Conservation (phyloP, 1,140 invertebrate genomes). For the Papilio polyxenes region DNA sequence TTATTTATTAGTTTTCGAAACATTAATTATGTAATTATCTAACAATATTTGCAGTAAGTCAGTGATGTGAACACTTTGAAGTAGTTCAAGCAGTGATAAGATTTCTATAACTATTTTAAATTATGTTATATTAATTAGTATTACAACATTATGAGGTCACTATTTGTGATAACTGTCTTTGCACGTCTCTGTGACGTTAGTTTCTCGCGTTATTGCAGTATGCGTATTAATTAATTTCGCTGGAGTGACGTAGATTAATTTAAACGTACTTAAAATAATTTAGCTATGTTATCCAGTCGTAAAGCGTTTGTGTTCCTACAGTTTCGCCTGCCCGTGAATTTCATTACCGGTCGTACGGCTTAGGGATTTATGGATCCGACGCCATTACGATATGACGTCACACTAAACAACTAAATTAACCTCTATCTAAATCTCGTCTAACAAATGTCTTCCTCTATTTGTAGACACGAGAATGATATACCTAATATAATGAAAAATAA, state of each 20-base stretch:
- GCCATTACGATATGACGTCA: not conserved
- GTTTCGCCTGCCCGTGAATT: conserved; percentile 3
- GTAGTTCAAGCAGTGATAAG: too few relatives aligned
- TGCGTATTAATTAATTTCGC: too few relatives aligned
- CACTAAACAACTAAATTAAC: conserved; percentile 19
- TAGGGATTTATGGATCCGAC: conserved; percentile 17
- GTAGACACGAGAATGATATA: not conserved
- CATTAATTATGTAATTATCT: too few relatives aligned
- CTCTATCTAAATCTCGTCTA: not conserved
- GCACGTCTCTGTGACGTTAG: too few relatives aligned
- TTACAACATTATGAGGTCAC: too few relatives aligned
- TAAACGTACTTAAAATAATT: not conserved
- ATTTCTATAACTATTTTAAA: too few relatives aligned
- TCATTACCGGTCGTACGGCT: not conserved
- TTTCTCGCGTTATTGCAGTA: too few relatives aligned
- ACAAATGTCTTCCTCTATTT: conserved; percentile 12
- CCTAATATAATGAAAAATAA: not conserved
- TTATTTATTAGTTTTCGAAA: not conserved
- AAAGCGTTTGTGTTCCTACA: not conserved
- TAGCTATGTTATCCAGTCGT: not conserved
- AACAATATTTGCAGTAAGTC: too few relatives aligned
- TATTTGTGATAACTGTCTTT: too few relatives aligned
- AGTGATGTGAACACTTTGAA: too few relatives aligned
- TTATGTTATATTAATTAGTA: too few relatives aligned
- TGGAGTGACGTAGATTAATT: not conserved